Base-by-base conservation (phyloP, 2,113 vertebrate species). In the Indicator indicator region DNA sequence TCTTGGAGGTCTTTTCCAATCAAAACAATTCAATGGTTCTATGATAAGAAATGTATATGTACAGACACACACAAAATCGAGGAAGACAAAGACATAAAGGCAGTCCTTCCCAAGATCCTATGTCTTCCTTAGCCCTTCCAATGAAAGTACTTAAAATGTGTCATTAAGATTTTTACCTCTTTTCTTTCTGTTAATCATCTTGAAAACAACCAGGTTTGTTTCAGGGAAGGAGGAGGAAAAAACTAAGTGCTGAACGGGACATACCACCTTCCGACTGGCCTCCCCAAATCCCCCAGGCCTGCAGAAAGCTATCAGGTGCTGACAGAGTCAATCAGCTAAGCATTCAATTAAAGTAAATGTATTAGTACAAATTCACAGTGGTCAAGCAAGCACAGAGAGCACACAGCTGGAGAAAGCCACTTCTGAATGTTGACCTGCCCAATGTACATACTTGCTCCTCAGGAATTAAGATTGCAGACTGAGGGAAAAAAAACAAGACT, bases 301-400 rank as follows among this genome's bases (percentile, higher is more conserved):
- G 67, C 40, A 58, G 55, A 63, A 84, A 75, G 30, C n/a, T 55
- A 38, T 76, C 36, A 42, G 70, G 90, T 26, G 80, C 88, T 93
- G 93, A 96, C 83, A 95, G 93, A 86, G 59, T 75, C 94, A 50
- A 92, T 84, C 93, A 90, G 67, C n/a, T 48, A 32, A 5, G 55
- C 73, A 50, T 65, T 55, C 70, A 88, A 44, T 62, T 50, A 28
- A 74, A 93, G 63, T 38, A 54, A 73, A 82, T 4, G 10, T 28
- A 27, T 62, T 2, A 48, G 42, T 30, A 59, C 54, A 50, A 72
- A 88, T 55, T 88, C 85, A 64, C 73, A 14, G 32, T 42, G 50
- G 80, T 21, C 83, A 87, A 86, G 86, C 24, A 16, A 78, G 93
- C 80, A 62, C 21, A 1, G 54, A 86, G 72, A 86, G 50, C 10